Evolutionary conservation across 2,888 invertebrate genomes (phyloP).

Genomic region (Muscina levida): DNA sequence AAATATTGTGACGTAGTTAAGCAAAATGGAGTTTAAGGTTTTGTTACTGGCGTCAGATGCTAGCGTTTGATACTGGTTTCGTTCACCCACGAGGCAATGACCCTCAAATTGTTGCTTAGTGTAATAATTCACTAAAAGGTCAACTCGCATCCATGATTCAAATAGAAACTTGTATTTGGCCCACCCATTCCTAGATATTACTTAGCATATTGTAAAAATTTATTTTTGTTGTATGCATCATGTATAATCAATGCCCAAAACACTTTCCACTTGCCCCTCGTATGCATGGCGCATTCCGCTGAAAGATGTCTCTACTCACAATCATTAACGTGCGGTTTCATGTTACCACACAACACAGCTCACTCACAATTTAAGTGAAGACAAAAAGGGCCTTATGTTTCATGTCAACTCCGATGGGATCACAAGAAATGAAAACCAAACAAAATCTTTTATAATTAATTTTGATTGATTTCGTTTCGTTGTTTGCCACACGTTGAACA

Average conservation of each 20-base stretch:
- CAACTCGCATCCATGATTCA: too few relatives aligned
- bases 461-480: constrained; percentile 34
- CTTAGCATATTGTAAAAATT: too few relatives aligned
- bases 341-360: not conserved
- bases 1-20: too few relatives aligned
- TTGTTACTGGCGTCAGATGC: too few relatives aligned
- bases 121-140: too few relatives aligned
- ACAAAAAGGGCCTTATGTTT: constrained; percentile 32
- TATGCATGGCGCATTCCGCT: not conserved
- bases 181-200: too few relatives aligned
- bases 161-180: too few relatives aligned
- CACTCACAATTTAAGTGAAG: not conserved
- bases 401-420: constrained; percentile 27
- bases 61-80: too few relatives aligned
- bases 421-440: constrained; percentile 32
- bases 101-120: too few relatives aligned
- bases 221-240: too few relatives aligned
- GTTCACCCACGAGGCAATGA: too few relatives aligned
- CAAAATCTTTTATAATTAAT: constrained; percentile 34
- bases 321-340: constrained; percentile 35
- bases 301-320: constrained; percentile 33
- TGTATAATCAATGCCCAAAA: constrained; percentile 32
- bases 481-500: not conserved
- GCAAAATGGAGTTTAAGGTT: too few relatives aligned
- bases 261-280: not conserved